phyloP scores from a whole-genome alignment of 1,140 invertebrate species.

The Mycetomoellerius zeteki region DNA sequence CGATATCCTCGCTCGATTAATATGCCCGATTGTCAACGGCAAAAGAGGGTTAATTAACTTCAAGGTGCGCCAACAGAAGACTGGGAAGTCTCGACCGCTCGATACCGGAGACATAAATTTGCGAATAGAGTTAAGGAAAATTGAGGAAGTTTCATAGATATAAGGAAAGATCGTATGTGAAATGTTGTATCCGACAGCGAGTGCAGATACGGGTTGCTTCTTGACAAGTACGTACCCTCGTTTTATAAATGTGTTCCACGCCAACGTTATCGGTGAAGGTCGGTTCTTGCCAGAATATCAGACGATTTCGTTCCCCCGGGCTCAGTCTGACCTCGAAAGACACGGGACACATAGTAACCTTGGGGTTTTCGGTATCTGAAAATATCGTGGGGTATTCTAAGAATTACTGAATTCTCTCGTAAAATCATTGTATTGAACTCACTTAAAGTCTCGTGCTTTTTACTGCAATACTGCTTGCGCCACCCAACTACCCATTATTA shows the following conservation, averaged over 20 bases:
- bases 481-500: no score
- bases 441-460: no score
- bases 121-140: conserved; percentile 14
- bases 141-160: not conserved
- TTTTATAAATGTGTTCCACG: conserved; percentile 89
- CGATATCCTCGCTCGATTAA: conserved; percentile 59
- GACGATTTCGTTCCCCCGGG: conserved; percentile 87
- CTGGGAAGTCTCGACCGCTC: not conserved
- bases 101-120: not conserved
- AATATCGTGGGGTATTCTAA: not conserved
- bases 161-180: not conserved
- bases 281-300: conserved; percentile 91
- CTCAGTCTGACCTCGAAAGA: conserved; percentile 89
- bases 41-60: conserved; percentile 69
- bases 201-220: not conserved
- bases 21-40: conserved; percentile 70
- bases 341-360: conserved; percentile 88
- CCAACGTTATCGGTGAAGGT: conserved; percentile 89
- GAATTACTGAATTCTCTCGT: not conserved
- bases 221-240: conserved; percentile 86
- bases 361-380: conserved; percentile 88
- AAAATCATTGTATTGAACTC: no score
- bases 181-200: not conserved
- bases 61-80: not conserved
- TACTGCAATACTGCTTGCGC: no score